Evolutionary conservation across 2,797 vertebrate species (phyloP).

Genomic region (Muraenolepis orangiensis): DNA sequence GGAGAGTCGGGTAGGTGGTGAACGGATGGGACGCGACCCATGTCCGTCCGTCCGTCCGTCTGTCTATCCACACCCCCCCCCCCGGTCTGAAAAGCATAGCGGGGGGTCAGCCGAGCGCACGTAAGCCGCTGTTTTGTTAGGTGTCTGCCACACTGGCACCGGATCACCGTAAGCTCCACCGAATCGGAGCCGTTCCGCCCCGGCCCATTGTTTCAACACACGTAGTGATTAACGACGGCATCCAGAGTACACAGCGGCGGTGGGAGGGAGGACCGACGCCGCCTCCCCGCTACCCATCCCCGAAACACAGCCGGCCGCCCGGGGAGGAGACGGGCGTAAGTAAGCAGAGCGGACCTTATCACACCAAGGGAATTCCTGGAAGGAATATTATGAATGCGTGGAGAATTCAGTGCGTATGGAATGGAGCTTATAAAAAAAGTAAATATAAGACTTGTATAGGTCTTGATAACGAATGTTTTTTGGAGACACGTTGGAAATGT

Average conservation of each 20-base stretch:
- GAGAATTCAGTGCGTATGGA: not conserved
- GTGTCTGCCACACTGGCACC: not conserved
- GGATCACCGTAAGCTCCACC: not conserved
- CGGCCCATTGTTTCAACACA: not conserved
- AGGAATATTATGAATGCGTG: not conserved
- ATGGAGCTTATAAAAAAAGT: not conserved
- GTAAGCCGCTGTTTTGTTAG: not conserved
- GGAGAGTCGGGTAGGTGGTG: not conserved
- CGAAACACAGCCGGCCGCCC: not conserved
- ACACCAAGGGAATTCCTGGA: not conserved
- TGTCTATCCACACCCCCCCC: not conserved
- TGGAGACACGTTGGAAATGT: not conserved
- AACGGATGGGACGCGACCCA: not conserved
- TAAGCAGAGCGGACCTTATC: not conserved
- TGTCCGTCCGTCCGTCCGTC: too few relatives aligned
- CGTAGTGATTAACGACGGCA: not conserved
- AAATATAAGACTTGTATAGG: not conserved
- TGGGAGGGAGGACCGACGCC: slow-evolving; percentile 18
- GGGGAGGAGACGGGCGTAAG: not conserved
- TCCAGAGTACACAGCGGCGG: slow-evolving; percentile 5
- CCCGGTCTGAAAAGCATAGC: not conserved
- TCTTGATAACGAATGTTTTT: not conserved
- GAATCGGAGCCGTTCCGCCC: not conserved
- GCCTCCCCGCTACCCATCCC: not conserved
- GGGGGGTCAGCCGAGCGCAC: not conserved